phyloP scores from a whole-genome alignment of 92 coral and sea anemone genomes.

The Montipora capitata region DNA sequence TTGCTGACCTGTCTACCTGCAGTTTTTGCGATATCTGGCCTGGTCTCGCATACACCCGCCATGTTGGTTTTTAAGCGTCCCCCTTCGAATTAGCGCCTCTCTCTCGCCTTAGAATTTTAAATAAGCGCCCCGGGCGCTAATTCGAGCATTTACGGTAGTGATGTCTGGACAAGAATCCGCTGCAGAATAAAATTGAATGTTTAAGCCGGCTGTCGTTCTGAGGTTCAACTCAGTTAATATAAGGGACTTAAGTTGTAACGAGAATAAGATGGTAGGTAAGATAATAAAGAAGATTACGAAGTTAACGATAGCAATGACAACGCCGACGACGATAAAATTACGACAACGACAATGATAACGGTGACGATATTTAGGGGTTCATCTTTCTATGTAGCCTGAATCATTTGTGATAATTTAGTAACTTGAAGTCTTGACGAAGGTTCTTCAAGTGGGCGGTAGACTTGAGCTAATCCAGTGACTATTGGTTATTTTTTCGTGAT shows the following conservation, averaged over 20 bases:
- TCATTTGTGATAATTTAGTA: not conserved
- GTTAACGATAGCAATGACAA: not conserved
- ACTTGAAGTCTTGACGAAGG: not conserved
- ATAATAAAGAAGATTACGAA: not conserved
- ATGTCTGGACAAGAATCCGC: slow-evolving; percentile 5
- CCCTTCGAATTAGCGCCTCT: no score
- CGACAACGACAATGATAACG: not conserved
- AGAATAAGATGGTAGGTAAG: not conserved
- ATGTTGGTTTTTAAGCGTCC: slow-evolving; percentile 1
- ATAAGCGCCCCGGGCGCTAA: no score
- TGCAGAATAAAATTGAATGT: not conserved
- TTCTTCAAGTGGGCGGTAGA: not conserved
- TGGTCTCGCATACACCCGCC: slow-evolving; percentile 30
- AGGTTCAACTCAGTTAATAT: not conserved
- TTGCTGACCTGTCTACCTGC: slow-evolving; percentile 17
- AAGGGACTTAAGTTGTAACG: not conserved
- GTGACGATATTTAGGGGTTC: not conserved
- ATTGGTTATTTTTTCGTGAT: not conserved
- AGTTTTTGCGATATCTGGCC: slow-evolving; percentile 25
- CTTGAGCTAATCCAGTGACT: not conserved
- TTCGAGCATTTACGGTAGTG: not conserved
- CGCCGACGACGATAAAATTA: not conserved
- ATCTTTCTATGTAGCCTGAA: not conserved
- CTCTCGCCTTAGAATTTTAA: no score
- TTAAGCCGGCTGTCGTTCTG: not conserved